Evolutionary conservation across 2,113 vertebrate genomes (phyloP).

Genomic region (Shinisaurus crocodilurus): DNA sequence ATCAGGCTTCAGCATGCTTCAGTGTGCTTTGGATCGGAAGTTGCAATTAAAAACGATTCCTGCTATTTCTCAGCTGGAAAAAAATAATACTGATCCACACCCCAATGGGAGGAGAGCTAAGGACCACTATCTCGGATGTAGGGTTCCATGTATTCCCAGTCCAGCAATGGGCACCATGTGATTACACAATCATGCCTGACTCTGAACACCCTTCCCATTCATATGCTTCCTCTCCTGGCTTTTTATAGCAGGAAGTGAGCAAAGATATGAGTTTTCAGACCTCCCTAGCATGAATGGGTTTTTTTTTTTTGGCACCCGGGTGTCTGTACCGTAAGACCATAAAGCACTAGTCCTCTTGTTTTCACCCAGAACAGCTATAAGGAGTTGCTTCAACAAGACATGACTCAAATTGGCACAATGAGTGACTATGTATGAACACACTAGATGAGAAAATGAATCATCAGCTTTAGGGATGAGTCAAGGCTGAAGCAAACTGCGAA

Average conservation of each 20-base stretch:
- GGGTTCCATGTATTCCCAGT: not conserved
- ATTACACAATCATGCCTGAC: slow-evolving; percentile 62
- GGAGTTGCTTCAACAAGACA: slow-evolving; percentile 8
- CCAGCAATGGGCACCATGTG: slow-evolving; percentile 8
- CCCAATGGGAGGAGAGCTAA: not conserved
- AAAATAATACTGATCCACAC: slow-evolving; percentile 20
- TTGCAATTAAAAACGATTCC: not conserved
- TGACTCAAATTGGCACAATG: not conserved
- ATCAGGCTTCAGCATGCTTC: not conserved
- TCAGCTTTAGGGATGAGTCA: not conserved
- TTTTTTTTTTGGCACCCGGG: slow-evolving; percentile 42
- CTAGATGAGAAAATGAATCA: slow-evolving; percentile 37
- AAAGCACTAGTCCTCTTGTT: not conserved
- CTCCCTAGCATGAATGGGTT: not conserved
- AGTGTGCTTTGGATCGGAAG: not conserved
- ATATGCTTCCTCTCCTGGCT: slow-evolving; percentile 65
- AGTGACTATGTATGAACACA: not conserved
- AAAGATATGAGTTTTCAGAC: not conserved
- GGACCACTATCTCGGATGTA: no score
- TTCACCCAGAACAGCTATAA: slow-evolving; percentile 17
- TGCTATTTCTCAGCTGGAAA: slow-evolving; percentile 40
- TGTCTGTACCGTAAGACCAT: not conserved
- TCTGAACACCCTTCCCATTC: slow-evolving; percentile 60
- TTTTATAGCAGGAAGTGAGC: not conserved
- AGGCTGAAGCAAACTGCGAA: slow-evolving; percentile 18